Base-by-base conservation (phyloP, 2,797 vertebrate genomes). In the Myotis findleyi region DNA sequence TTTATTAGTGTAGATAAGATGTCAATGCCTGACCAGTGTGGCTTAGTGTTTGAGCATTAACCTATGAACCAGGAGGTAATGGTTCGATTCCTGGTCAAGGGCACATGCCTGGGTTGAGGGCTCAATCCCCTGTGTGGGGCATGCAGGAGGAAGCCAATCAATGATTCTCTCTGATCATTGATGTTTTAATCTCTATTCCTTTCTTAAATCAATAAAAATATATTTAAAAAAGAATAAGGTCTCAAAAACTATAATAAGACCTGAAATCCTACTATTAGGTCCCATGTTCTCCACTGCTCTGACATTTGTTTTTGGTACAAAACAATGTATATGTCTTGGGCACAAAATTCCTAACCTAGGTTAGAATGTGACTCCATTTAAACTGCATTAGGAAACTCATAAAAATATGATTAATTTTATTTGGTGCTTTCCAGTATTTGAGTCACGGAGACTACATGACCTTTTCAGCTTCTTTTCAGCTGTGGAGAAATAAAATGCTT, bases 401-500 rank as follows among this genome's bases (percentile, higher is more conserved):
- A 57, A 79, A 88, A 47, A 16, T 64, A 9, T 64, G 16, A 69
- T 69, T 55, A 18, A 91, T 95, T 57, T 81, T 53, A 86, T 72
- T 81, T 84, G 27, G 64, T 81, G 3, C 7, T 75, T 20, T 11
- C 20, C 84, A 23, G 17, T 44, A 20, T 71, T 75, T 93, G 66
- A 20, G 18, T 94, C 21, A 41, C 27, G 44, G 38, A 57, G 72
- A 76, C 47, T 23, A 4, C 2, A 69, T 80, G 59, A 64, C 25
- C 33, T 85, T 72, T 75, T 25, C 9, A 93, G 44, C 16, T 84
- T 25, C 33, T 85, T 72, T 75, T 25, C 12, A 93, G 44, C 16
- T 84, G 41, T 51, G n/a, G 80, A 53, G 27, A 91, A 62, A 80
- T 93, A 73, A 49, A 91, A 69, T 80, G 20, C 77, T 59, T 85